Conservation (phyloP, 2,797 vertebrate genomes). For the Hydrocynus forskahlii region DNA sequence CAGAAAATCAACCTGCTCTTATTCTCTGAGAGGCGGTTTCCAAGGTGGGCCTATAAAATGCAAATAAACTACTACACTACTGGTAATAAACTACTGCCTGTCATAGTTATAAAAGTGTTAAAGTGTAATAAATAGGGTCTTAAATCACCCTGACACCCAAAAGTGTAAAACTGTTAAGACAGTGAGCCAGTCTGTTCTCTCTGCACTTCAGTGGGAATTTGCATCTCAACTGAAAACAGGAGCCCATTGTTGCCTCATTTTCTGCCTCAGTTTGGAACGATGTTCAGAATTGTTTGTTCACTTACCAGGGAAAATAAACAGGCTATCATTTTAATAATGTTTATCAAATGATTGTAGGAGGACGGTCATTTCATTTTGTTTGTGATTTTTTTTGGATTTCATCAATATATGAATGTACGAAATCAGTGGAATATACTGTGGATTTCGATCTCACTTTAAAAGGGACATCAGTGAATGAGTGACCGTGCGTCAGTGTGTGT, state of each 20-base stretch:
- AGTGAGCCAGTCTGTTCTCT: not conserved
- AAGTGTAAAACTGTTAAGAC: not conserved
- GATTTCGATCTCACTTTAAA: not conserved
- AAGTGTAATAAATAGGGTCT: not conserved
- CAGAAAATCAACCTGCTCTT: not conserved
- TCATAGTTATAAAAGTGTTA: too few relatives aligned
- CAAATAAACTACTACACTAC: too few relatives aligned
- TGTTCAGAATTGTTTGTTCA: not conserved
- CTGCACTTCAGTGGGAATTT: not conserved
- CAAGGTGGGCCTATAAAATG: not conserved
- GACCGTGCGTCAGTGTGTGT: not conserved
- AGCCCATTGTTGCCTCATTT: not conserved
- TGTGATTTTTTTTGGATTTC: not conserved
- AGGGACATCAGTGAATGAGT: constrained; percentile 9
- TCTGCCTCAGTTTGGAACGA: not conserved
- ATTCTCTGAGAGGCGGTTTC: not conserved
- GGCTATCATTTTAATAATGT: not conserved
- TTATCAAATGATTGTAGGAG: not conserved
- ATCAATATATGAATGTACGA: not conserved
- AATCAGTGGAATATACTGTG: constrained; percentile 13
- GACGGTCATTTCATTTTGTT: not conserved
- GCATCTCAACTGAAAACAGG: not conserved
- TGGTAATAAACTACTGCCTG: too few relatives aligned
- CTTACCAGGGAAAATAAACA: not conserved
- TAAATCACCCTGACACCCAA: not conserved